Conservation (phyloP, 2,113 vertebrate species). For the Leucopsar rothschildi region DNA sequence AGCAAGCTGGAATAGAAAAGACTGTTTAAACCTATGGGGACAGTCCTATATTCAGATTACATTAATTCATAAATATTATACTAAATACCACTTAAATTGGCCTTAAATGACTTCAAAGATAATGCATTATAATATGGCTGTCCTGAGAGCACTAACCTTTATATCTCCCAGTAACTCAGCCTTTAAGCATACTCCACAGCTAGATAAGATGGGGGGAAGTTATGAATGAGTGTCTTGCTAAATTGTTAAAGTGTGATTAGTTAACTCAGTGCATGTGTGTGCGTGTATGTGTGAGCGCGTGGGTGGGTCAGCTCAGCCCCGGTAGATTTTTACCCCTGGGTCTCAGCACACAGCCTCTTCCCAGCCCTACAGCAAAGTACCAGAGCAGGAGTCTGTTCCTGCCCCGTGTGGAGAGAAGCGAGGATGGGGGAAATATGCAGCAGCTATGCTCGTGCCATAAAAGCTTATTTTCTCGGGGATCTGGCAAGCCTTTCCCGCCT, state of each 20-base stretch:
- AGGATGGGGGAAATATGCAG: background rate
- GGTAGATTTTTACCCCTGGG: background rate
- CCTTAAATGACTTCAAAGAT: slow-evolving; percentile 81
- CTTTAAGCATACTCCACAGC: slow-evolving; percentile 65
- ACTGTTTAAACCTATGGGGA: slow-evolving; percentile 69
- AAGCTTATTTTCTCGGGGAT: background rate
- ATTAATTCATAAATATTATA: slow-evolving; percentile 84
- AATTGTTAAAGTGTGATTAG: slow-evolving; percentile 64
- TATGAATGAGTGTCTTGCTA: slow-evolving; percentile 73
- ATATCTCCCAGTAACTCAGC: slow-evolving; percentile 73
- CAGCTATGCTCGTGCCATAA: background rate
- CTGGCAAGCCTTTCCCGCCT: background rate
- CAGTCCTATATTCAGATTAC: slow-evolving; percentile 75
- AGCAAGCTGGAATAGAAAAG: slow-evolving; percentile 57
- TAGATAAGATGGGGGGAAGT: slow-evolving; percentile 64
- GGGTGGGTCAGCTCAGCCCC: slow-evolving; percentile 13
- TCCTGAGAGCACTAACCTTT: slow-evolving; percentile 81
- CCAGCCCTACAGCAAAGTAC: slow-evolving; percentile 10
- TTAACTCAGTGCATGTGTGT: background rate
- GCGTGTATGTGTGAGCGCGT: background rate
- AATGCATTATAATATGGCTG: slow-evolving; percentile 78
- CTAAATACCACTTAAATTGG: slow-evolving; percentile 80
- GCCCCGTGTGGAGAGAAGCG: background rate
- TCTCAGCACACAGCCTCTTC: background rate
- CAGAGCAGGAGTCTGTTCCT: background rate